Conservation (phyloP, 2,888 invertebrate species). For the Coenonympha arcania region DNA sequence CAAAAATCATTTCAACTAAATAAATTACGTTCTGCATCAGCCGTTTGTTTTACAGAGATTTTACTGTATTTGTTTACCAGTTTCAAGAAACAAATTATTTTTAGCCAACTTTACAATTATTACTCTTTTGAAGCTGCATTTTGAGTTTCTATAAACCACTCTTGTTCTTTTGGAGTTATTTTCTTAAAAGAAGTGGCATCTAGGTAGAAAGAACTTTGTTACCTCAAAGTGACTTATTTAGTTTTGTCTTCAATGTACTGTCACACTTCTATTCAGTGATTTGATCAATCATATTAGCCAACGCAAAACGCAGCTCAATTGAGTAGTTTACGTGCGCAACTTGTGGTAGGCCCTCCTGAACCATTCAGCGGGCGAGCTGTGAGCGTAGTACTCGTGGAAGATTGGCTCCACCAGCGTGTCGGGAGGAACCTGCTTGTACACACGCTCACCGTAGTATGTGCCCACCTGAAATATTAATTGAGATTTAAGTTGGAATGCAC, state of each 20-base stretch:
- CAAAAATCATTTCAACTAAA: constrained; percentile 7
- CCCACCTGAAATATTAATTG: constrained; percentile 79
- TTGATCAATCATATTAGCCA: not conserved
- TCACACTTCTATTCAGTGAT: not conserved
- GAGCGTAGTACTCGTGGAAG: constrained; percentile 82
- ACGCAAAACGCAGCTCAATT: constrained; percentile 11
- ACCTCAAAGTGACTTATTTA: no score
- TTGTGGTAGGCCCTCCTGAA: constrained; percentile 70
- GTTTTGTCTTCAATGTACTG: no score
- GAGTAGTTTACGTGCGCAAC: constrained; percentile 64
- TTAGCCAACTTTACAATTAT: not conserved
- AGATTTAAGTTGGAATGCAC: no score
- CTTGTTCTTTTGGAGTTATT: not conserved
- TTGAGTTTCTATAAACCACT: not conserved
- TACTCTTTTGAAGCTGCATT: not conserved
- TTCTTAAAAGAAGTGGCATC: not conserved
- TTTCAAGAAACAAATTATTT: not conserved
- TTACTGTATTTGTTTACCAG: not conserved
- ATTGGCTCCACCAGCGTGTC: constrained; percentile 78
- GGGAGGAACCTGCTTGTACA: constrained; percentile 80
- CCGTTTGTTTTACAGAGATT: not conserved
- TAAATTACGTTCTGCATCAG: constrained; percentile 2
- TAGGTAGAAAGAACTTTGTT: no score
- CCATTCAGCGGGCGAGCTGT: constrained; percentile 70
- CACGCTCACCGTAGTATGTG: constrained; percentile 87